Evolutionary conservation across 2,888 invertebrate species (phyloP), one percentile per base, ranked within the genome.

Genomic region (Drosophila maculinotata): DNA sequence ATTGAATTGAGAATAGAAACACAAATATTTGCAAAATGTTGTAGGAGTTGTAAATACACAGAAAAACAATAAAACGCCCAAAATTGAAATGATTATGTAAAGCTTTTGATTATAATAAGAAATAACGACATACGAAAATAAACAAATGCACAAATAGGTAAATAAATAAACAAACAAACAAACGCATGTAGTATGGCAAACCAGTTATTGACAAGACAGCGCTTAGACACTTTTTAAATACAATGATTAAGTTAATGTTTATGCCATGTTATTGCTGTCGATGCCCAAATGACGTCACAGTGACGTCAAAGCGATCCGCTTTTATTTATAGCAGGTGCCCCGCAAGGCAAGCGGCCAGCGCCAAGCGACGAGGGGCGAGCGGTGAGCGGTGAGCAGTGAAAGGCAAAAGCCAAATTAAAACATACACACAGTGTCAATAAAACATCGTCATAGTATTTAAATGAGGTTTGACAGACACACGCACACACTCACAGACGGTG

Each of bases 381-480:
- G n/a, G n/a, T n/a, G 36, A 25, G 45, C 58, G 53, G 38, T 63
- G 39, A 47, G 57, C 62, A 63, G 74, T 57, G 81, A 74, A 63
- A 75, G 79, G 87, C 87, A 87, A 85, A 85, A 85, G 83, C 87
- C 83, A 81, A 82, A 82, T 87, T 85, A 85, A 81, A 85, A 87
- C 83, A 85, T 82, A 87, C 65, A 87, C 59, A 71, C 76, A 79
- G 63, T 85, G 87, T 81, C 87, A 86, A 87, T 80, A 88, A 86
- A 77, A 87, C 84, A 86, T 80, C 87, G 88, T 83, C 83, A 87
- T 78, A 88, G 81, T 88, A 88, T 83, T 83, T 78, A 83, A 88
- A 83, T 88, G 84, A 83, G 81, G 78, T 88, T 86, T 86, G 87
- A 88, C 87, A 87, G 86, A 48, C 78, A 63, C 31, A 51, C 54